Evolutionary conservation across 2,113 vertebrate species (phyloP), one percentile per base, ranked within the genome.

Genomic region (Bucco capensis): DNA sequence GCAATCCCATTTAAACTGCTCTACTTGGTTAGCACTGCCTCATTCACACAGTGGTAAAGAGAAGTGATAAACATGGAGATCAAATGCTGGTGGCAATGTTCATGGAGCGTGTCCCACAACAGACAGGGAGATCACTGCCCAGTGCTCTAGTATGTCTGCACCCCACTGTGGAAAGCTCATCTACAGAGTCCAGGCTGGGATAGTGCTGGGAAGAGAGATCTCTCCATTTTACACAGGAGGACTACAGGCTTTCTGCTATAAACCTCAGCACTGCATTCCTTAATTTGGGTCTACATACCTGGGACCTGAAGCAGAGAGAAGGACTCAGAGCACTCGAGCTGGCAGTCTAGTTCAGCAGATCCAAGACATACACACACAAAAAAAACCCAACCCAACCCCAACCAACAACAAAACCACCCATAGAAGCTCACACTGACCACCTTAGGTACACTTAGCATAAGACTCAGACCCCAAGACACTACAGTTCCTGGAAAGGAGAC

Each of bases 111-210:
- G 37, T 62, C 49, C 18, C 37, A 13, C 10, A 14, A 49, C n/a
- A 0, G 18, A 46, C 30, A 47, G 42, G 1, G 4, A 25, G n/a
- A 51, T 11, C 1, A 2, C 58, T 14, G 61, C 46, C 64, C 15
- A 5, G n/a, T 2, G 2, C 1, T 10, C 25, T 71, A 61, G 57
- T 44, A 73, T 8, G 8, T 2, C 44, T 18, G 31, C 31, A 49
- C 15, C 53, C 35, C 65, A 13, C 62, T 44, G 50, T 17, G 28
- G 35, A 71, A 30, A 38, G 24, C n/a, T 13, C 53, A n/a, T 8
- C 42, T 25, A 19, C 31, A 14, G 40, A 1, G 1, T 8, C 75
- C 64, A 37, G n/a, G 42, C 33, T 15, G 14, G 10, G 2, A 1
- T 0, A 0, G 23, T 12, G 38, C 35, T n/a, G 12, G 37, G 54